Conservation (phyloP, 2,113 vertebrate genomes). For the Sylvicapra grimmia region DNA sequence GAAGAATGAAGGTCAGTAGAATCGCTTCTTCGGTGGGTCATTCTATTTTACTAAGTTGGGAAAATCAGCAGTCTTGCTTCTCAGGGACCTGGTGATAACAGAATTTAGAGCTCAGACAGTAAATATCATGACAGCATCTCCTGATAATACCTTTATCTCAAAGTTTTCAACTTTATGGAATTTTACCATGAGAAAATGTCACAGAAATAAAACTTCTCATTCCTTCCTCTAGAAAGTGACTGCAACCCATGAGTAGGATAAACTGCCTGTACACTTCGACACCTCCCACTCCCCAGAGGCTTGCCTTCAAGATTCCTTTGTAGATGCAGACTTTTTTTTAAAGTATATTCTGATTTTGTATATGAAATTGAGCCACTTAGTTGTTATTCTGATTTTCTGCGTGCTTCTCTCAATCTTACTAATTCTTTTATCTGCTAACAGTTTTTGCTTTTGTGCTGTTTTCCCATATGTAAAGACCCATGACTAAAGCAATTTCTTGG, state of each 20-base stretch:
- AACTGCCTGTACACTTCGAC: neutral
- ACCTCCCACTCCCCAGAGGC: neutral
- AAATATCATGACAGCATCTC: conserved; percentile 39
- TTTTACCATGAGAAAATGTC: conserved; percentile 49
- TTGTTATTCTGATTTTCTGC: neutral
- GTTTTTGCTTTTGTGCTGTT: neutral
- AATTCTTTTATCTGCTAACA: neutral
- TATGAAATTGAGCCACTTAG: neutral
- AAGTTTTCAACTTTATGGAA: conserved; percentile 51
- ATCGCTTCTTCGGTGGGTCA: neutral
- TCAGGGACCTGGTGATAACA: conserved; percentile 33
- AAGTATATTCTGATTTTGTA: neutral
- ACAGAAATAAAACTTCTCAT: conserved; percentile 11
- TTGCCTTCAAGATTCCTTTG: neutral
- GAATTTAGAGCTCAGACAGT: conserved; percentile 16
- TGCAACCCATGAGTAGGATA: neutral
- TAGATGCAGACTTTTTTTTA: neutral
- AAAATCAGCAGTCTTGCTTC: conserved; percentile 7
- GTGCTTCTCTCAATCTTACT: neutral
- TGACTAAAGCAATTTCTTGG: neutral
- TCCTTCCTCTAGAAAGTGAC: neutral
- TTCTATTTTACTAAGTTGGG: conserved; percentile 23
- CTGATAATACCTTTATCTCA: conserved; percentile 57
- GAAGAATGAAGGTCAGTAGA: conserved; percentile 27
- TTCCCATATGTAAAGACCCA: neutral